A percentile compares a stretch with the other conserved stretches of the same genome.
phyloP scores from a whole-genome alignment of 2,113 vertebrate species.

The Ornithorhynchus anatinus region DNA sequence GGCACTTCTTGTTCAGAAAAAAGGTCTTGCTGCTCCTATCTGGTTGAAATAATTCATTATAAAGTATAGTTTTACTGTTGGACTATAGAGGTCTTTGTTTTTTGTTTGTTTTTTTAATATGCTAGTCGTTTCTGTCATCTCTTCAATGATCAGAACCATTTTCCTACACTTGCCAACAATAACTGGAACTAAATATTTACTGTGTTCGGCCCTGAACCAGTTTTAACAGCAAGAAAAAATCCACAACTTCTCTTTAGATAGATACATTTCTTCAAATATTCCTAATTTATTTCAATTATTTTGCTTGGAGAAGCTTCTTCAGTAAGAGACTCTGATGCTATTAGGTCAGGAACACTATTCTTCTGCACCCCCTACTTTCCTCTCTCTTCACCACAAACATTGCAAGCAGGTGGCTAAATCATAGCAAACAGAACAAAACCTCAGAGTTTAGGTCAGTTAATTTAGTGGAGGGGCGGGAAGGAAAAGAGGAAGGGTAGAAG shows the following conservation, averaged over 20 bases:
- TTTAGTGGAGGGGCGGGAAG: constrained; percentile 37
- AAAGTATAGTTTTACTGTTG: too few species aligned
- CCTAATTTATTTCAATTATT: constrained; percentile 3
- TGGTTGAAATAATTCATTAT: too few species aligned
- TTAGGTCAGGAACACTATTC: not conserved
- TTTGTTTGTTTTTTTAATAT: too few species aligned
- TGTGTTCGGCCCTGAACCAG: constrained; percentile 8
- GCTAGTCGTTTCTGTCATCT: too few species aligned
- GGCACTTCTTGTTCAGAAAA: too few species aligned
- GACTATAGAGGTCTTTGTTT: too few species aligned
- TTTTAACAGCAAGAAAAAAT: not conserved
- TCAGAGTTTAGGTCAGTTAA: constrained; percentile 77
- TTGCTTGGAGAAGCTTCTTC: constrained; percentile 28
- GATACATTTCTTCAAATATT: constrained; percentile 29
- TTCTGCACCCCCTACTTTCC: constrained; percentile 12
- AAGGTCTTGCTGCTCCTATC: too few species aligned
- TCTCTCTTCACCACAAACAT: constrained; percentile 62
- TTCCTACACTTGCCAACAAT: too few species aligned
- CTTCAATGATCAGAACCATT: too few species aligned
- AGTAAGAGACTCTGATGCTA: not conserved
- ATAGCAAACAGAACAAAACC: constrained; percentile 39
- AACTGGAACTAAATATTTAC: constrained; percentile 58
- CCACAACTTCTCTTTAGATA: constrained; percentile 28
- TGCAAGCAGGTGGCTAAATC: constrained; percentile 44
- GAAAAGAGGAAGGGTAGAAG: constrained; percentile 17